Base-by-base conservation (phyloP, 2,888 invertebrate species). In the Ornithoptera priamus region DNA sequence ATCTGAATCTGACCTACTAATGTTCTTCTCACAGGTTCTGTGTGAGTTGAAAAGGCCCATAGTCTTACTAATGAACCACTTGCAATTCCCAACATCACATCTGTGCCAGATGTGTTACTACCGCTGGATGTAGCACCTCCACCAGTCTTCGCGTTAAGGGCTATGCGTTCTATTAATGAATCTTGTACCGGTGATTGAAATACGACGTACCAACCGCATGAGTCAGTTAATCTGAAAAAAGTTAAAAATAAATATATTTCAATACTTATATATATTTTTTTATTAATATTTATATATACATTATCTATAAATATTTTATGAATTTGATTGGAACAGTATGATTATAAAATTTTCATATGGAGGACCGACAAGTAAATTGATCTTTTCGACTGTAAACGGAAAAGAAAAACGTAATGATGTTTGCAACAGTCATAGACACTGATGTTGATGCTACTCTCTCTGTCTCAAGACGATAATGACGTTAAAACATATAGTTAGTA, bases 151-250 rank as follows among this genome's bases (percentile, higher is more conserved):
- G 94, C 94, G 75, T 98, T 98, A 74, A 99, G 95, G 0, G 99
- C 99, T 77, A 99, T 96, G 70, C 98, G 94, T 84, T 98, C 98
- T 77, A 99, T 97, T 17, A 95, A 94, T 4, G 95, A 95, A 78
- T 98, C 98, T 81, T 99, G 97, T 73, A 97, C 96, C 0, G 98
- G 97, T 74, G 98, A 98, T 68, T 97, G 98, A 90, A 99, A 99
- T 15, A 97, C 96, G 79, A 97, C 95, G 82, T 98, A 98, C 99
- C 99, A 99, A 8, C 99, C 99, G 76, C 97, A 97, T 0, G 98
- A 97, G 87, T 99, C 99, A 88, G 98, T 99, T 81, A 99, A 94
- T 82, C 99, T 93, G 80, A 39, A 68, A 64, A 42, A 15, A 67
- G 17, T 62, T 7, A 79, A 75, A 65, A 64, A 22, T 22, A 22